Conservation (phyloP, 2,113 vertebrate species). For the Hydropotes inermis region DNA sequence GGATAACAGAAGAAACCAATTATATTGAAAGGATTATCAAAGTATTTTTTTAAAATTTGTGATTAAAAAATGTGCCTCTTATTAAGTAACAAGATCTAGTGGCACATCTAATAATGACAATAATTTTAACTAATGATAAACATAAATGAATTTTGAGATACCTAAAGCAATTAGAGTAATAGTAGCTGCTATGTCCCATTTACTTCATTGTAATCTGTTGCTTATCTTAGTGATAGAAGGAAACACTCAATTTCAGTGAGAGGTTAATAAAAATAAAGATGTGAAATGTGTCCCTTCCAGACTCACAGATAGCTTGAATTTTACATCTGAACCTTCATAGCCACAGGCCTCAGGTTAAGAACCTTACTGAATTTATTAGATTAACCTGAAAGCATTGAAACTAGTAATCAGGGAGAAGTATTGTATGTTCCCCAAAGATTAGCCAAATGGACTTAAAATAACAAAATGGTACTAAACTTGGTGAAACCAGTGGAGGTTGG, state of each 20-base stretch:
- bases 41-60: background rate
- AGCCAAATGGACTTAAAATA: conserved; percentile 31
- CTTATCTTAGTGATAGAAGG: background rate
- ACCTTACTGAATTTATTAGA: background rate
- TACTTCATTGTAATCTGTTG: background rate
- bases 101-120: background rate
- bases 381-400: conserved; percentile 5
- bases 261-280: conserved; percentile 12
- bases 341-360: background rate
- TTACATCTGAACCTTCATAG: background rate
- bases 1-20: background rate
- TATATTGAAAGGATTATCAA: background rate
- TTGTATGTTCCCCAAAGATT: background rate
- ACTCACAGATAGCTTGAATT: background rate
- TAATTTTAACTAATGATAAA: conserved; percentile 23
- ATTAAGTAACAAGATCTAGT: background rate
- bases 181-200: background rate
- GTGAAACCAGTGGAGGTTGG: conserved; percentile 5
- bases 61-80: background rate
- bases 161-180: background rate
- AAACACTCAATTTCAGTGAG: background rate
- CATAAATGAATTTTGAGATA: background rate
- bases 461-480: background rate
- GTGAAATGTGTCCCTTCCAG: background rate
- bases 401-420: background rate